Evolutionary conservation across 2,888 invertebrate genomes (phyloP).

Genomic region (Dicyrtoma fusca): DNA sequence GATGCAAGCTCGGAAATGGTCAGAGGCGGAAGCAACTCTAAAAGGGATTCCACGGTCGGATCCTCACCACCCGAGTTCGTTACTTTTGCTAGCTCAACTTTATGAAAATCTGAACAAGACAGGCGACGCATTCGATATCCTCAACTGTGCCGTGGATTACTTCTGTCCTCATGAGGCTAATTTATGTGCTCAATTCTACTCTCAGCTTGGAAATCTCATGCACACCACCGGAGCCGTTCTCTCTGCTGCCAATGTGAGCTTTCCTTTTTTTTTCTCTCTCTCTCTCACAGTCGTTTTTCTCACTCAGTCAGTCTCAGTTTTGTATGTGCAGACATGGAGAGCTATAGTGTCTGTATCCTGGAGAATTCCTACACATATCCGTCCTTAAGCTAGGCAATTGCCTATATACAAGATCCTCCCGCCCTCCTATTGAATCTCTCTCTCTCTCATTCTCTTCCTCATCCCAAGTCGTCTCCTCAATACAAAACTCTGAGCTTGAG

Average conservation of each 20-base stretch:
- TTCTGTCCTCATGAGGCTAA: conserved; percentile 50
- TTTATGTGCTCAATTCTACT: conserved; percentile 52
- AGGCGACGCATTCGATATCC: conserved; percentile 48
- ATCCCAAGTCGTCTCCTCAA: no score
- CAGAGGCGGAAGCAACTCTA: conserved; percentile 47
- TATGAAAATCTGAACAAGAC: conserved; percentile 51
- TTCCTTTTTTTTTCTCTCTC: conserved; percentile 2
- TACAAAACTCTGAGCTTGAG: no score
- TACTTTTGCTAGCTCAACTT: conserved; percentile 50
- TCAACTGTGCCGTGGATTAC: conserved; percentile 47
- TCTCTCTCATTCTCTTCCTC: no score
- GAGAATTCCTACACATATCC: no score
- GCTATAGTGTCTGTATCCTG: no score
- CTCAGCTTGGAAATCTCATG: conserved; percentile 53
- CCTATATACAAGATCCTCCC: background rate
- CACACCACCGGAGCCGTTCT: conserved; percentile 50
- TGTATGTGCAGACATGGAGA: no score
- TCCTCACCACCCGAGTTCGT: conserved; percentile 46
- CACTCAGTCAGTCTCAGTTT: background rate
- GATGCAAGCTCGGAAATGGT: conserved; percentile 47
- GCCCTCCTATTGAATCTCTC: background rate
- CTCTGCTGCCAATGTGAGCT: conserved; percentile 51
- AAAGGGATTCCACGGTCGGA: conserved; percentile 42
- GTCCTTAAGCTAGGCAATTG: no score
- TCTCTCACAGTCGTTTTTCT: background rate